Percentiles rank a stretch among this genome's conserved stretches.
Evolutionary conservation across 2,113 vertebrate species (phyloP).

Genomic region (Pachycephala philippinensis): DNA sequence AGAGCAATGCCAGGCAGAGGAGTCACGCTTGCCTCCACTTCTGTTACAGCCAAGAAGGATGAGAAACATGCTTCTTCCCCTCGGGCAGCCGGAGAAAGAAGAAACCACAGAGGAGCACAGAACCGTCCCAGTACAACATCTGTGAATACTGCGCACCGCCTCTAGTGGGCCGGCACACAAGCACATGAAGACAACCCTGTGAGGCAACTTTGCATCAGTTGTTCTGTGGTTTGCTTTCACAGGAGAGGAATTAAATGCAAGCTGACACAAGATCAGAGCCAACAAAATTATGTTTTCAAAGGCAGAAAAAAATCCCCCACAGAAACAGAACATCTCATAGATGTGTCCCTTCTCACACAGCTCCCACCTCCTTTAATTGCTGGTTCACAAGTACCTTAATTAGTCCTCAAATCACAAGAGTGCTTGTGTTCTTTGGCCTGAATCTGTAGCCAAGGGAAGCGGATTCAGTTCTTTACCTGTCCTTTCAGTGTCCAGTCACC

Average conservation of each 20-base stretch:
- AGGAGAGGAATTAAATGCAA: background rate
- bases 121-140: background rate
- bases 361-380: background rate
- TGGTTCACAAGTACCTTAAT: background rate
- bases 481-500: background rate
- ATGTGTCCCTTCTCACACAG: background rate
- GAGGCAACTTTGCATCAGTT: background rate
- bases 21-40: background rate
- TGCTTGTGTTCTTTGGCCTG: background rate
- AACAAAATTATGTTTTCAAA: background rate
- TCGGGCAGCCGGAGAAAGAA: background rate
- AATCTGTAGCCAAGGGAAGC: background rate
- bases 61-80: background rate
- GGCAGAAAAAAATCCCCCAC: background rate
- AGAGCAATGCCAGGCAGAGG: background rate
- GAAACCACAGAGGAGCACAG: background rate
- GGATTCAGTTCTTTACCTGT: background rate
- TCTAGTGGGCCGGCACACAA: background rate
- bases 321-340: background rate
- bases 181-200: background rate
- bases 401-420: background rate
- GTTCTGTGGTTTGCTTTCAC: background rate
- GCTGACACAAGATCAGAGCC: background rate
- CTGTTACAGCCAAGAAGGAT: background rate
- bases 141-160: background rate